Conservation (phyloP, 2,888 invertebrate genomes). For the Acheta domesticus region DNA sequence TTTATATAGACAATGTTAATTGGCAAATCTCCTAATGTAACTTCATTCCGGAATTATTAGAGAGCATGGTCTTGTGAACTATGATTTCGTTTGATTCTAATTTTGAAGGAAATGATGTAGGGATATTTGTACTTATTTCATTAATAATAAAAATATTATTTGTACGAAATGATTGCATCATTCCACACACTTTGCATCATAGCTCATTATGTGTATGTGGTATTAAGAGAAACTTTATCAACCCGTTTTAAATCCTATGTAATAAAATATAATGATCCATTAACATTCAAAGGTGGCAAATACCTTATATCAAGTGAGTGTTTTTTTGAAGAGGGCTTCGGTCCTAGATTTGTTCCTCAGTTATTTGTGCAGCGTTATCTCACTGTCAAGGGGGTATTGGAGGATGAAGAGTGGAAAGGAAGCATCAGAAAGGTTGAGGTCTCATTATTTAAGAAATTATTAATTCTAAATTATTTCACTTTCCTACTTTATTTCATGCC, state of each 20-base stretch:
- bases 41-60: too few species aligned
- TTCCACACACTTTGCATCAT: conserved; percentile 20
- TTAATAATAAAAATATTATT: too few species aligned
- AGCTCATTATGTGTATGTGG: not conserved
- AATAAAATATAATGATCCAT: not conserved
- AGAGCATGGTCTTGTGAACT: too few species aligned
- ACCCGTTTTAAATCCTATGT: not conserved
- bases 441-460: not conserved
- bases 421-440: conserved; percentile 58
- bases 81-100: too few species aligned
- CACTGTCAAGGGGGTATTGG: conserved; percentile 59
- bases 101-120: too few species aligned
- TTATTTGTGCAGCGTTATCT: conserved; percentile 73
- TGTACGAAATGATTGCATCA: conserved; percentile 24
- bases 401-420: conserved; percentile 58
- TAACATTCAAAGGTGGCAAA: not conserved
- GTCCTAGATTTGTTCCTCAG: conserved; percentile 69
- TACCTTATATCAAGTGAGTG: not conserved
- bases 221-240: too few species aligned
- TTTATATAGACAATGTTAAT: too few species aligned
- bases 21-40: too few species aligned
- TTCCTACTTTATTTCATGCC: too few species aligned
- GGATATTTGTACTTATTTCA: too few species aligned
- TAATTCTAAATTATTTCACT: too few species aligned
- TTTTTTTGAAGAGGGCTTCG: conserved; percentile 50